Percentiles rank a stretch among this genome's conserved stretches.
Conservation (phyloP, 2,888 invertebrate genomes). For the Didymodactylos carnosus region DNA sequence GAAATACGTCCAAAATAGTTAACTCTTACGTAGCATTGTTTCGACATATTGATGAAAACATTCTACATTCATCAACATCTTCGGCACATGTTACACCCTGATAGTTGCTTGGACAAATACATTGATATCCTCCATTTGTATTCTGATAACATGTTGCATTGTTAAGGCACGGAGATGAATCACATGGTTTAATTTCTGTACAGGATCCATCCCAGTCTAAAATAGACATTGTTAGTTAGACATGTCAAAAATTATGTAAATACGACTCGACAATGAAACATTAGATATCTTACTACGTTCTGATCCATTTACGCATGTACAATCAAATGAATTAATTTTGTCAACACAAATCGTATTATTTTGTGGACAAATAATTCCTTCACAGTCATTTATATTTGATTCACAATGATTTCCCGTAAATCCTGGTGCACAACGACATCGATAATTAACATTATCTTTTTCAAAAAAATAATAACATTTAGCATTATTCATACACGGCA, state of each 20-base stretch:
- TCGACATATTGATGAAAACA: not conserved
- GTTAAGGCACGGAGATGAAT: not conserved
- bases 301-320: not conserved
- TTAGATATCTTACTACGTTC: not conserved
- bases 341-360: not conserved
- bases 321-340: not conserved
- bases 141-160: not conserved
- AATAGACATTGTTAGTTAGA: too few species aligned
- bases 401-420: not conserved
- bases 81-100: not conserved
- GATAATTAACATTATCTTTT: not conserved
- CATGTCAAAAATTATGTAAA: not conserved
- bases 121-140: not conserved
- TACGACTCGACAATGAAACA: not conserved
- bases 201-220: not conserved
- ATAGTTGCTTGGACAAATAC: not conserved
- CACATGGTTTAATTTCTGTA: not conserved
- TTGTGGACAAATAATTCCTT: not conserved
- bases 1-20: not conserved
- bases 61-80: not conserved
- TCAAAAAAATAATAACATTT: not conserved
- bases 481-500: not conserved
- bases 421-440: not conserved
- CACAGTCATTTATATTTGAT: not conserved
- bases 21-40: not conserved